A percentile compares a stretch with the other conserved stretches of the same genome.
Evolutionary conservation across 53 echinoderm and acorn worm species (phyloP).

Genomic region (Paracentrotus lividus): DNA sequence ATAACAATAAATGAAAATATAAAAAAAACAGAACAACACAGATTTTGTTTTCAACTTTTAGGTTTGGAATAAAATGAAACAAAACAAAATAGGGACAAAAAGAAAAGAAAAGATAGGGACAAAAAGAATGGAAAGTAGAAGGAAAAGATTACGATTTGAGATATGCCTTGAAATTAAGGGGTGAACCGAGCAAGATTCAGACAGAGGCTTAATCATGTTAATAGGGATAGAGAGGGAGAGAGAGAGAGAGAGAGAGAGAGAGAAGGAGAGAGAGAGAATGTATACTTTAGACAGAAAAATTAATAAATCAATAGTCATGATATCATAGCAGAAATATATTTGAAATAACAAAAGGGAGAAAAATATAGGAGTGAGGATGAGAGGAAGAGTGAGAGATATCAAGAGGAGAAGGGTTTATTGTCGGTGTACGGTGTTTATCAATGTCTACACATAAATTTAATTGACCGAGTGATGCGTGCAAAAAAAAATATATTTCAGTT

Average conservation of each 20-base stretch:
- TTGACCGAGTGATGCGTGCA: constrained; percentile 17
- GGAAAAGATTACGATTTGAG: neutral
- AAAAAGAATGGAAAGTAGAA: constrained; percentile 6
- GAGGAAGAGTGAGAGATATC: neutral
- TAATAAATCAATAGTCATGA: neutral
- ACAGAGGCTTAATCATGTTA: neutral
- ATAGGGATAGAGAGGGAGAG: neutral
- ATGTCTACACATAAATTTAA: constrained; percentile 2
- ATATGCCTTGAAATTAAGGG: neutral
- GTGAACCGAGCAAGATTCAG: neutral
- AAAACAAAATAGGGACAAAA: neutral
- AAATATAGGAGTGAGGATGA: neutral
- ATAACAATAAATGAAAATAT: neutral
- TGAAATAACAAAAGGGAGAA: neutral
- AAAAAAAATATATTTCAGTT: constrained; percentile 13
- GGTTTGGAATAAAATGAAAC: neutral
- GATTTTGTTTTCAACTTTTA: neutral
- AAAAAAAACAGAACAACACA: neutral
- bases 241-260: neutral
- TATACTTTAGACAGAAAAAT: neutral
- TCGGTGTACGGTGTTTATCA: neutral
- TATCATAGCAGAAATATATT: neutral
- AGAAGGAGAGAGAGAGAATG: neutral
- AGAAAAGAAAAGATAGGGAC: neutral
- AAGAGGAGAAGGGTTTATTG: neutral